These are phyloP conservation scores for Caerostris extrusa DNA, from an alignment of 1,140 invertebrate species.

Conservation along the genomic window DNA sequence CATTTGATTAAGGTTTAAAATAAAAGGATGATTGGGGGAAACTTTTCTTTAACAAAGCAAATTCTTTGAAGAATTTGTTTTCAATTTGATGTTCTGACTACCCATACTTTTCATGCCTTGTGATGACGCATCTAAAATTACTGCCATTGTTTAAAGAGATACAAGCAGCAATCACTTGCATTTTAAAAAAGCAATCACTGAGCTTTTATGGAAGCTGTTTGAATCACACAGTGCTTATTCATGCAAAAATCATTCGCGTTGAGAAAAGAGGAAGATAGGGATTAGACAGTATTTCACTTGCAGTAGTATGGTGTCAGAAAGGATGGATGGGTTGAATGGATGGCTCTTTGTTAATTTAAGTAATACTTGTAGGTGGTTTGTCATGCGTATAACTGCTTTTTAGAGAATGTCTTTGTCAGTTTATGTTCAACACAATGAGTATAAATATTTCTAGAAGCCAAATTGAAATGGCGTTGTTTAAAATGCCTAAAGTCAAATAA, in stretches of 20 bases:
- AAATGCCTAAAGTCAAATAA: too few relatives aligned
- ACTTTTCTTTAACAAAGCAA: neutral
- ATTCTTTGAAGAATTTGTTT: neutral
- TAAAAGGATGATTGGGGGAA: neutral
- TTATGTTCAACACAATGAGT: too few relatives aligned
- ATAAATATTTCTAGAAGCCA: too few relatives aligned
- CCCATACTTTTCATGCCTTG: neutral
- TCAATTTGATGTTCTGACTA: neutral
- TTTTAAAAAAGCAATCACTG: neutral
- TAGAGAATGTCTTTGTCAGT: too few relatives aligned
- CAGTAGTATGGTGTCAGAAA: too few relatives aligned
- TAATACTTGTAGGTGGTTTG: too few relatives aligned
- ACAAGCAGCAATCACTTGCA: neutral
- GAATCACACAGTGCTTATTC: neutral
- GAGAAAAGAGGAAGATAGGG: too few relatives aligned
- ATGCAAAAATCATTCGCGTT: neutral
- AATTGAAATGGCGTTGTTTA: too few relatives aligned
- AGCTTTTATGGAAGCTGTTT: neutral
- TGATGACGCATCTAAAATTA: neutral
- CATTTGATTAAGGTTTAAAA: neutral
- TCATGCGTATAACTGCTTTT: too few relatives aligned
- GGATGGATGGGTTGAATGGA: too few relatives aligned
- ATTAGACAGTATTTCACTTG: too few relatives aligned
- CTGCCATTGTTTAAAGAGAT: neutral
- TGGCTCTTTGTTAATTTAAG: too few relatives aligned